These are phyloP conservation scores for Muschampia plurimacula DNA, from an alignment of 2,888 invertebrate genomes.

Conservation along the genomic window DNA sequence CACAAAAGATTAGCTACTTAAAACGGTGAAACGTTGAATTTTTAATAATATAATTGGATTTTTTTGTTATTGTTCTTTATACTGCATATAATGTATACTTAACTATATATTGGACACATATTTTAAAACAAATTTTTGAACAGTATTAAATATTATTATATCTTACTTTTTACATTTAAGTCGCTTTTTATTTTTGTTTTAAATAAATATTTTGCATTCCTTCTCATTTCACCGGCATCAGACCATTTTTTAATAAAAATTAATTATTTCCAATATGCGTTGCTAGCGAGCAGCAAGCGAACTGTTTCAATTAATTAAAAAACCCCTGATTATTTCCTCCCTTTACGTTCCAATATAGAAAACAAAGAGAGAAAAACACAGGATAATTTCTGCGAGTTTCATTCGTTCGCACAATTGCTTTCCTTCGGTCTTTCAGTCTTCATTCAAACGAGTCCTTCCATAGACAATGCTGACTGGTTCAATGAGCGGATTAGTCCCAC, in stretches of 20 bases:
- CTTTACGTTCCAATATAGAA: slow-evolving; percentile 2
- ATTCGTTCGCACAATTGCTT: slow-evolving; percentile 22
- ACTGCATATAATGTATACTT: no score
- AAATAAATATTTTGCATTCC: neutral
- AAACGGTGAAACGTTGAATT: no score
- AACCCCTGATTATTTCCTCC: neutral
- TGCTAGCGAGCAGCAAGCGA: neutral
- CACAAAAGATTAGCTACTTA: no score
- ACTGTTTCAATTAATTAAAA: slow-evolving; percentile 6
- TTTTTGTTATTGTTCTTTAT: no score
- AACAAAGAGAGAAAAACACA: slow-evolving; percentile 26
- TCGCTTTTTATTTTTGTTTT: neutral
- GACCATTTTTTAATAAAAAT: neutral
- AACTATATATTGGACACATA: no score
- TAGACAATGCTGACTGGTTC: slow-evolving; percentile 32
- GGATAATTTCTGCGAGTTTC: slow-evolving; percentile 30
- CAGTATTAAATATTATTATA: no score
- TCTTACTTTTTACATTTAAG: neutral
- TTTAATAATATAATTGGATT: no score
- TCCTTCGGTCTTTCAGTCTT: slow-evolving; percentile 27
- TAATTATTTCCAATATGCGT: neutral
- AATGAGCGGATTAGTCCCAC: slow-evolving; percentile 31
- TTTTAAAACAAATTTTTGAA: no score
- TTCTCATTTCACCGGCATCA: neutral
- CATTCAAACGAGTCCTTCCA: slow-evolving; percentile 33